These are phyloP conservation scores for Heliconius eleuchia DNA, from an alignment of 1,140 invertebrate species.

Conservation along the genomic window DNA sequence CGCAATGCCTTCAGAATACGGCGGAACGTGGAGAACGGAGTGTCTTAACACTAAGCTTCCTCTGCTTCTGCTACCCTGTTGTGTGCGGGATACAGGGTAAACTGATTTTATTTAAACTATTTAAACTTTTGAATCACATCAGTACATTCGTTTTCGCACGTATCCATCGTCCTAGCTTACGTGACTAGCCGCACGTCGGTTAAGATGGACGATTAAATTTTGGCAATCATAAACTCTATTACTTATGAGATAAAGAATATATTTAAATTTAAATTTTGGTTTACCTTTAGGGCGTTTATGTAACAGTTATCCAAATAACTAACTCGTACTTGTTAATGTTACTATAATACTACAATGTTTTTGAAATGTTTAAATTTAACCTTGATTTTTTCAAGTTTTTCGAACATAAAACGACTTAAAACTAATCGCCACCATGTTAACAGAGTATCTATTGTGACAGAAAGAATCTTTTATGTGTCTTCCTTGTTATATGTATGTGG, in stretches of 20 bases:
- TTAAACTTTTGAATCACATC: neutral
- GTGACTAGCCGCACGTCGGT: constrained; percentile 39
- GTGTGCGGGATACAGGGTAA: too few species aligned
- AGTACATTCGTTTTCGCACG: neutral
- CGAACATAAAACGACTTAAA: neutral
- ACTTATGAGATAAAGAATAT: neutral
- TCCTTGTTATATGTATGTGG: too few species aligned
- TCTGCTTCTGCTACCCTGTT: too few species aligned
- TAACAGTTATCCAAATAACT: constrained; percentile 3
- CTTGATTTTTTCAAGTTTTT: neutral
- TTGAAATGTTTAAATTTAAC: neutral
- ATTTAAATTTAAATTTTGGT: neutral
- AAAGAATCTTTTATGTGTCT: too few species aligned
- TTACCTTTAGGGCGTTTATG: constrained; percentile 14
- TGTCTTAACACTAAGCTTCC: too few species aligned
- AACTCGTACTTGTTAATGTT: neutral
- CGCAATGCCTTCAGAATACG: too few species aligned
- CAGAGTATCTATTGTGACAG: too few species aligned
- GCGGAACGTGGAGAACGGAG: too few species aligned
- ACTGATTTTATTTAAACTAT: too few species aligned
- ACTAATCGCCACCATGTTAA: too few species aligned
- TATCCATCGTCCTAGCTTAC: constrained; percentile 28
- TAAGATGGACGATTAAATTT: neutral
- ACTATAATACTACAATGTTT: too few species aligned
- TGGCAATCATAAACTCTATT: neutral